Evolutionary conservation across 2,113 vertebrate species (phyloP).

Genomic region (Oxyruncus cristatus): DNA sequence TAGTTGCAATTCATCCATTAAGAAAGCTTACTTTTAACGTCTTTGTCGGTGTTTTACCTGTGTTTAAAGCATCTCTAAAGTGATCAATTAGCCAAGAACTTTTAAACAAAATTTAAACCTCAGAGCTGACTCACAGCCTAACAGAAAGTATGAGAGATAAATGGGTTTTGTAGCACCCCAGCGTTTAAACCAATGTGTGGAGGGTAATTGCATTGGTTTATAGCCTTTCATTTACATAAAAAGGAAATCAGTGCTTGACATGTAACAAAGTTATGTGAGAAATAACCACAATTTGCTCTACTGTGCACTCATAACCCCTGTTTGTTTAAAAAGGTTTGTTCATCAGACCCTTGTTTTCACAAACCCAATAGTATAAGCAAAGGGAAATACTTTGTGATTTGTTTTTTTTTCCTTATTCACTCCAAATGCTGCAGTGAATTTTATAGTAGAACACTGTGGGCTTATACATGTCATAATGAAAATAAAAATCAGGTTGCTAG

Average conservation of each 20-base stretch:
- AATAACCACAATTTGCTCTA: background rate
- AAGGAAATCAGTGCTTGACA: slow-evolving; percentile 11
- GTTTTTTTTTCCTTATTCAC: background rate
- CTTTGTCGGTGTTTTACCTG: slow-evolving; percentile 58
- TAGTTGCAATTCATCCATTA: slow-evolving; percentile 62
- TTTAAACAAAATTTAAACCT: slow-evolving; percentile 61
- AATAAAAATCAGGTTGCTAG: background rate
- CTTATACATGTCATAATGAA: background rate
- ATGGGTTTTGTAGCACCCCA: background rate
- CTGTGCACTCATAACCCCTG: background rate
- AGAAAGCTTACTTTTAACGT: slow-evolving; percentile 52
- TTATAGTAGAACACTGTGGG: background rate
- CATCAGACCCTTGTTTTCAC: background rate
- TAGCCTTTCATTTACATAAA: slow-evolving; percentile 27
- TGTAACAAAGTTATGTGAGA: background rate
- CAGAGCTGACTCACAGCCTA: background rate
- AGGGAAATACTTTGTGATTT: background rate
- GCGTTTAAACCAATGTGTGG: background rate
- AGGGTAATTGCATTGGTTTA: background rate
- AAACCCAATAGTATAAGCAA: background rate
- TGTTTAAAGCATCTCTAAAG: slow-evolving; percentile 60
- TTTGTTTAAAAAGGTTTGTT: background rate
- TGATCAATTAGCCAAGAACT: slow-evolving; percentile 62
- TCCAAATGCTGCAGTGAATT: background rate
- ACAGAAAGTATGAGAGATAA: slow-evolving; percentile 36